A percentile compares a stretch with the other conserved stretches of the same genome.
phyloP scores from a whole-genome alignment of 1,140 invertebrate genomes.

The Bactericera cockerelli region DNA sequence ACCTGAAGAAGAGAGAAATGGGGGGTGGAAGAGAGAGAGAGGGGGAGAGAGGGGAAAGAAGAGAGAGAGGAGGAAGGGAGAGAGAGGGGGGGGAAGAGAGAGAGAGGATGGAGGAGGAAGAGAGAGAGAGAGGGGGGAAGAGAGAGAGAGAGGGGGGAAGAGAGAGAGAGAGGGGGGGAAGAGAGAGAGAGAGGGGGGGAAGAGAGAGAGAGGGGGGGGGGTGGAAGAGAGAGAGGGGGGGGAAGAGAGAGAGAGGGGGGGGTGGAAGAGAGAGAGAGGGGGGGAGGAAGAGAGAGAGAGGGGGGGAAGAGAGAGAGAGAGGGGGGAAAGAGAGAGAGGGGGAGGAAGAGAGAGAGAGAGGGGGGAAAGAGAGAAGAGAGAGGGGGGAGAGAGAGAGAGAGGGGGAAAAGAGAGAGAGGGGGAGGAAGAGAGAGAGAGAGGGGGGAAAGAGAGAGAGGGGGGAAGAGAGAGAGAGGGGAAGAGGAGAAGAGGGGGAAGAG shows the following conservation, averaged over 20 bases:
- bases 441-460: constrained; percentile 9
- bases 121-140: too few species aligned
- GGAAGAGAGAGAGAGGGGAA: not conserved
- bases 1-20: too few species aligned
- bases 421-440: constrained; percentile 10
- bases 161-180: constrained; percentile 4
- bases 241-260: not conserved
- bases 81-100: too few species aligned
- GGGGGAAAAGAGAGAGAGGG: constrained; percentile 1
- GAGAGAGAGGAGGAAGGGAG: too few species aligned
- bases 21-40: too few species aligned
- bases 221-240: not conserved
- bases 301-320: constrained; percentile 3
- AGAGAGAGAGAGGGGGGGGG: not conserved
- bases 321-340: too few species aligned
- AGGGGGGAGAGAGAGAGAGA: too few species aligned
- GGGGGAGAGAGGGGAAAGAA: too few species aligned
- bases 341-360: too few species aligned
- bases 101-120: too few species aligned
- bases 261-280: constrained; percentile 2
- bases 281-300: constrained; percentile 8
- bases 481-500: not conserved
- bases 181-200: constrained; percentile 8
- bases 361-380: too few species aligned
- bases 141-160: too few species aligned